These are phyloP conservation scores for Miichthys miiuy DNA, from an alignment of 2,797 vertebrate species.

Conservation along the genomic window DNA sequence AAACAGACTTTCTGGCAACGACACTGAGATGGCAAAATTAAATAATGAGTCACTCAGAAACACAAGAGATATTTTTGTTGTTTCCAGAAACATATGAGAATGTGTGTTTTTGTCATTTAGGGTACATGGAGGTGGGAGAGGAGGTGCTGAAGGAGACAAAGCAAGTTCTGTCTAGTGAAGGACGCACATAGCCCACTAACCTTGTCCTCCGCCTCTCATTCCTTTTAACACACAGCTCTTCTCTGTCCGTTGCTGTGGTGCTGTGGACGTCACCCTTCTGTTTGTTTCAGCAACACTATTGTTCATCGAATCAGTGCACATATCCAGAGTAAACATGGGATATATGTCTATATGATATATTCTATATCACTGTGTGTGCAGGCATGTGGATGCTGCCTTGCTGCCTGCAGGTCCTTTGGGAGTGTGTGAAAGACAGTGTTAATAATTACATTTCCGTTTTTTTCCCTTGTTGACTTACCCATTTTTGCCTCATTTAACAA, in stretches of 20 bases:
- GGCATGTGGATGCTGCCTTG: not conserved
- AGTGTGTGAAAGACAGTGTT: slow-evolving; percentile 45
- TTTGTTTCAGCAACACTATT: slow-evolving; percentile 52
- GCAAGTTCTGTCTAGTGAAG: slow-evolving; percentile 42
- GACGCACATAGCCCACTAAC: slow-evolving; percentile 17
- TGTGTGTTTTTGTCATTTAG: slow-evolving; percentile 28
- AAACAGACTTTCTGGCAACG: slow-evolving; percentile 23
- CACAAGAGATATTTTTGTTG: slow-evolving; percentile 26
- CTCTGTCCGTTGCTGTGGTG: slow-evolving; percentile 52
- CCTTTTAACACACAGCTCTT: slow-evolving; percentile 50
- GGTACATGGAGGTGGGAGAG: slow-evolving; percentile 1
- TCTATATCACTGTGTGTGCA: slow-evolving; percentile 14
- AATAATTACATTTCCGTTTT: slow-evolving; percentile 64
- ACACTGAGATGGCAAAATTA: slow-evolving; percentile 25
- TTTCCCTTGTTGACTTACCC: slow-evolving; percentile 50
- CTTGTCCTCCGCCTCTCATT: slow-evolving; percentile 47
- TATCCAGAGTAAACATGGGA: slow-evolving; percentile 16
- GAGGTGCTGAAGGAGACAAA: slow-evolving; percentile 49
- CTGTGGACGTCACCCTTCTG: slow-evolving; percentile 43
- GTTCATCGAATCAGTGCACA: slow-evolving; percentile 43
- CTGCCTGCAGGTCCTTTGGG: slow-evolving; percentile 33
- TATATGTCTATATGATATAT: not conserved
- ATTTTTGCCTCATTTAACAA: slow-evolving; percentile 48
- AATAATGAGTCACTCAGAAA: slow-evolving; percentile 42
- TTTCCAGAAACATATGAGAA: slow-evolving; percentile 34